These are phyloP conservation scores for Tuberolachnus salignus DNA, from an alignment of 2,888 invertebrate genomes.

Conservation along the genomic window DNA sequence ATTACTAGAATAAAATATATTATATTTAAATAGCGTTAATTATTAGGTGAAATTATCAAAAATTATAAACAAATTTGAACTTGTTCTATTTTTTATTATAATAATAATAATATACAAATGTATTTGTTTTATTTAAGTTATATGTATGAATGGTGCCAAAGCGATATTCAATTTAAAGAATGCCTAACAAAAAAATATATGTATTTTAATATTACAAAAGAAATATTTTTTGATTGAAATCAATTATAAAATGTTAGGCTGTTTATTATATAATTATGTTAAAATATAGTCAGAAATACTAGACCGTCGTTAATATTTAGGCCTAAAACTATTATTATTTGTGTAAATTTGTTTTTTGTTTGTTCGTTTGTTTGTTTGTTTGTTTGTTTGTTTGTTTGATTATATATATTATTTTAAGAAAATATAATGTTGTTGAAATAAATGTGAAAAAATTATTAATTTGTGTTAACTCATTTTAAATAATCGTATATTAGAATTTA, in stretches of 20 bases:
- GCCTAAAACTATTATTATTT: constrained; percentile 17
- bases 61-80: constrained; percentile 17
- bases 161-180: constrained; percentile 15
- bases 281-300: constrained; percentile 24
- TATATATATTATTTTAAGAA: constrained; percentile 24
- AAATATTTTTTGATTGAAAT: constrained; percentile 42
- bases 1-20: background rate
- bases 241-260: constrained; percentile 21
- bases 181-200: background rate
- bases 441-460: constrained; percentile 39
- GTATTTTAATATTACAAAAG: constrained; percentile 35
- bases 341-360: constrained; percentile 4
- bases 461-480: constrained; percentile 28
- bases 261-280: constrained; percentile 50
- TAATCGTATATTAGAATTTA: constrained; percentile 14
- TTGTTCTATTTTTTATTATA: background rate
- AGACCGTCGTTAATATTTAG: constrained; percentile 35
- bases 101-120: too few relatives aligned
- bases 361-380: constrained; percentile 4
- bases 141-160: constrained; percentile 48
- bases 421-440: constrained; percentile 54
- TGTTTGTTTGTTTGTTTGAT: background rate
- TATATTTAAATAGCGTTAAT: background rate
- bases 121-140: background rate
- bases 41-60: background rate